Evolutionary conservation across 2,888 invertebrate genomes (phyloP), one percentile per base, ranked within the genome.

Genomic region (Idaea biselata): DNA sequence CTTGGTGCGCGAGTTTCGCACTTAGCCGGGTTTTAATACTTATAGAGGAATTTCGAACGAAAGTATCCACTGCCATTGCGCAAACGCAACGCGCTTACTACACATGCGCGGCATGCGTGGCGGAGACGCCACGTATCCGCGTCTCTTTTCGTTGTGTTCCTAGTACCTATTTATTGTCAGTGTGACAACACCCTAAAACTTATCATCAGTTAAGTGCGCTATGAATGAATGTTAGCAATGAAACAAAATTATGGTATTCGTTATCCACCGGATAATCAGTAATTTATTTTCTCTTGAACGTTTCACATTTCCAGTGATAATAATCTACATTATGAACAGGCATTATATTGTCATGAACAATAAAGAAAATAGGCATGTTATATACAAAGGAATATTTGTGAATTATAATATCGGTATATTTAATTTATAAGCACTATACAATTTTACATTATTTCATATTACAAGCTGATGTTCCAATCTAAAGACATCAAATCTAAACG

Each of bases 341-440:
- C 91, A 80, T 87, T 85, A 87, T 87, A 88, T 88, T 87, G 85
- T 89, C 88, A 77, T 80, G 79, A 88, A 84, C 84, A 87, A 87
- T 82, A 84, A 82, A 84, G 73, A 82, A 84, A 82, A 78, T 81
- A 87, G 84, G 81, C 84, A 78, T 84, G 72, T 80, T 88, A 88
- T 91, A 81, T 91, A 91, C 88, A 90, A 80, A 86, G 82, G 82
- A 78, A 79, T 79, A 78, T 77, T 73, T 72, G 78, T 74, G 73
- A 78, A 79, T 78, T 77, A 75, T 75, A 75, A 74, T 73, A 80
- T 70, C 69, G 68, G 68, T 75, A 73, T 86, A 87, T 84, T 85
- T 86, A 86, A 87, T 84, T 86, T 86, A 86, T 86, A 87, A 89
- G 89, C 88, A 86, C 85, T 91, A 88, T 89, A 91, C 89, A 90